Evolutionary conservation across 64 coral and sea anemone genomes (phyloP).

Genomic region (Dendrophyllia cribrosa): DNA sequence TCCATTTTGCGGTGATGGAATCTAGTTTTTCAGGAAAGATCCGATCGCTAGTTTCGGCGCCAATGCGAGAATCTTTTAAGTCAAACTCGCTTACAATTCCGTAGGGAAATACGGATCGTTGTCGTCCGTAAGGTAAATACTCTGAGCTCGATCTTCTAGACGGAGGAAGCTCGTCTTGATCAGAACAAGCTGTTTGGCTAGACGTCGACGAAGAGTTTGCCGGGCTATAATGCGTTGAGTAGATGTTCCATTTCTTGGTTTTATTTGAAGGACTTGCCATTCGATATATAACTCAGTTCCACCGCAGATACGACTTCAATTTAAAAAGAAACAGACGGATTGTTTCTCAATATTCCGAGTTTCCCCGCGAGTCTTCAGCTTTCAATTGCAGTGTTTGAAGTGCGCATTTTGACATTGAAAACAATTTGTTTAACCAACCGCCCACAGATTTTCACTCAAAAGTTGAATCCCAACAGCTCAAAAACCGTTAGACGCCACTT

Average conservation of each 20-base stretch:
- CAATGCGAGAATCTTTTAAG: background rate
- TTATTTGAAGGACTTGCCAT: background rate
- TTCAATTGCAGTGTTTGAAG: background rate
- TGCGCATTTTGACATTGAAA: background rate
- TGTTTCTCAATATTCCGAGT: too few relatives aligned
- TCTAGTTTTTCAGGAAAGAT: background rate
- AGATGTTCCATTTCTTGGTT: background rate
- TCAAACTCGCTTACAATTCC: slow-evolving; percentile 24
- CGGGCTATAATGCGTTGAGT: background rate
- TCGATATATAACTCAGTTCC: background rate
- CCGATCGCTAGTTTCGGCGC: background rate
- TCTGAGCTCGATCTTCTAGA: background rate
- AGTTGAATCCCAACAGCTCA: background rate
- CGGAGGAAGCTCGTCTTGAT: background rate
- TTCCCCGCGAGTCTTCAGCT: background rate
- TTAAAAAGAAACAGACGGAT: too few relatives aligned
- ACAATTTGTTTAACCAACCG: background rate
- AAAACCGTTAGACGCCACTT: background rate
- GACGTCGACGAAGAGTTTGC: background rate
- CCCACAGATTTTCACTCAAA: background rate
- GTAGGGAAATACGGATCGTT: slow-evolving; percentile 8
- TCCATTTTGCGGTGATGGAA: background rate
- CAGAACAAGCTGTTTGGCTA: background rate
- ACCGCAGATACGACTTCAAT: too few relatives aligned
- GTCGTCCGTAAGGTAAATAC: background rate